Conservation (phyloP, 2,888 invertebrate species). For the Cybosia mesomella region DNA sequence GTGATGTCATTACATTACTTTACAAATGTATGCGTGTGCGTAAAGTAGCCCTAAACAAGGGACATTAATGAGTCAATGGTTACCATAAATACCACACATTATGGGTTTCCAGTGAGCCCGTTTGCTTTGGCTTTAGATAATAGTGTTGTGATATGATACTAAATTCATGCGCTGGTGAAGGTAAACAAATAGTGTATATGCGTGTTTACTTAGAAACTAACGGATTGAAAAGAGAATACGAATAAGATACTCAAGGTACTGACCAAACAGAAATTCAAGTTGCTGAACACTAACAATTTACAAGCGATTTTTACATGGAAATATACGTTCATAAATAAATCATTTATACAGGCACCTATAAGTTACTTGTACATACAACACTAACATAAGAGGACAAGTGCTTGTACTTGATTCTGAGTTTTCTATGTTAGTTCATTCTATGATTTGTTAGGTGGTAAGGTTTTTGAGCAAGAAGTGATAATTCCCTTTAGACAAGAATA, state of each 20-base stretch:
- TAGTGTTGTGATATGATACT: constrained; percentile 21
- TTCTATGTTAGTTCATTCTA: too few species aligned
- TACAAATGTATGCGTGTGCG: constrained; percentile 67
- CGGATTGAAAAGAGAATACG: neutral
- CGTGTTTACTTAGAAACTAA: constrained; percentile 16
- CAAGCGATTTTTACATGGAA: too few species aligned
- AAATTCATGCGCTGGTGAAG: constrained; percentile 31
- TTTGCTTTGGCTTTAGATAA: constrained; percentile 58
- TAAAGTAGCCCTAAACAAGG: constrained; percentile 68
- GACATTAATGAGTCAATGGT: constrained; percentile 63
- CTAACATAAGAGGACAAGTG: too few species aligned
- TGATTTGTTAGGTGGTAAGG: too few species aligned
- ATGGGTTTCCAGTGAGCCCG: constrained; percentile 50
- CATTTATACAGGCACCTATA: too few species aligned
- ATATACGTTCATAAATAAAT: too few species aligned
- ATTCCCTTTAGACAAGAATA: too few species aligned
- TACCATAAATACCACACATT: constrained; percentile 57
- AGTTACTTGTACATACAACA: too few species aligned
- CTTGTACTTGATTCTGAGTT: too few species aligned
- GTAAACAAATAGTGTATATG: constrained; percentile 41
- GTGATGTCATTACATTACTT: constrained; percentile 70
- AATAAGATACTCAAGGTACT: neutral
- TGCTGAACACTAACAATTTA: too few species aligned
- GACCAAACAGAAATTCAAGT: neutral
- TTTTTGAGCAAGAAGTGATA: too few species aligned